Percentiles rank a stretch among this genome's conserved stretches.
Evolutionary conservation across 2,888 invertebrate species (phyloP).

Genomic region (Dicycla oo): DNA sequence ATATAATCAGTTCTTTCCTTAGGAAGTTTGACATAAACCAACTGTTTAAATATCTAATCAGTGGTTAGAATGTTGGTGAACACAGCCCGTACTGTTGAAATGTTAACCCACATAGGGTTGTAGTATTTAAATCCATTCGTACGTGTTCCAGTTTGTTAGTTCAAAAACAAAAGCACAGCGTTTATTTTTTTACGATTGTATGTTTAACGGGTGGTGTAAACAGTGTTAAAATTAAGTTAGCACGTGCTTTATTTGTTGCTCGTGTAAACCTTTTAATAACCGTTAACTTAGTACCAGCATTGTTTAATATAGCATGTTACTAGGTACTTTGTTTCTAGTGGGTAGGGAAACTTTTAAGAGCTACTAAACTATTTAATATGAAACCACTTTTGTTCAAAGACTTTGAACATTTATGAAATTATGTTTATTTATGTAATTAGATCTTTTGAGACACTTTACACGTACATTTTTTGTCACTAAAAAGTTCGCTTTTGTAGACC

Average conservation of each 20-base stretch:
- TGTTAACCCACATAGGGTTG: background rate
- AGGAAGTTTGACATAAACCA: too few species aligned
- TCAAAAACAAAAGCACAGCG: constrained; percentile 13
- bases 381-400: constrained; percentile 23
- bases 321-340: constrained; percentile 17
- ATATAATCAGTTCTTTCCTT: too few species aligned
- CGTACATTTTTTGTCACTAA: too few species aligned
- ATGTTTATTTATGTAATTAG: too few species aligned
- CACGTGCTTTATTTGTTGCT: constrained; percentile 14
- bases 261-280: constrained; percentile 30
- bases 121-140: constrained; percentile 14
- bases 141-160: constrained; percentile 24
- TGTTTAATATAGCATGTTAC: constrained; percentile 14
- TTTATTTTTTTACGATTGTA: constrained; percentile 1
- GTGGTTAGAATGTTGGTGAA: too few species aligned
- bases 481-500: background rate
- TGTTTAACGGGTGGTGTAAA: background rate
- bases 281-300: constrained; percentile 7
- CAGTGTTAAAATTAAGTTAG: constrained; percentile 14
- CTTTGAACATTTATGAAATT: background rate
- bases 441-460: too few species aligned
- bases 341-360: constrained; percentile 31
- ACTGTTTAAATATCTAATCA: too few species aligned
- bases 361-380: constrained; percentile 5
- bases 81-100: constrained; percentile 17